Conservation (phyloP, 2,888 invertebrate genomes). For the Lobophora halterata region DNA sequence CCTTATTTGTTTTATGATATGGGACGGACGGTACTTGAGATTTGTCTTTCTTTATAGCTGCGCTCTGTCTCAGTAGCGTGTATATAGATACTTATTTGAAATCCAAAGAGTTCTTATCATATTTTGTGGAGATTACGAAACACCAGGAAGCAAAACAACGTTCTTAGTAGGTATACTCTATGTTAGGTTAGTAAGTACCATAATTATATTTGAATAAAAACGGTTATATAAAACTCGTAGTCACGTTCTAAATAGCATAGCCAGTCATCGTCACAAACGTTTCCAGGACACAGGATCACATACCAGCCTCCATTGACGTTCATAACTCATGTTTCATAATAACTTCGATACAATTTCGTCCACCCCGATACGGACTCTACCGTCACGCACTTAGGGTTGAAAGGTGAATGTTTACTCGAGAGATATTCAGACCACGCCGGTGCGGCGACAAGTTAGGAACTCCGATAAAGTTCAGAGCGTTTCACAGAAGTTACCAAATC, state of each 20-base stretch:
- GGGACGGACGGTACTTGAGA: conserved; percentile 21
- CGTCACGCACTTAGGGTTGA: conserved; percentile 21
- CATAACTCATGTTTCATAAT: conserved; percentile 29
- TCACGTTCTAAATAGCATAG: too few relatives aligned
- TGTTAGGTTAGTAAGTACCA: too few relatives aligned
- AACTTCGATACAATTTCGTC: conserved; percentile 23
- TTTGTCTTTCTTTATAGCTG: conserved; percentile 26
- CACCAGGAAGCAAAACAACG: too few relatives aligned
- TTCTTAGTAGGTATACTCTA: too few relatives aligned
- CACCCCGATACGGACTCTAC: conserved; percentile 25
- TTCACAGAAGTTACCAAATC: conserved; percentile 50
- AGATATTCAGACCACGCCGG: conserved; percentile 42
- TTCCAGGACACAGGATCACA: conserved; percentile 19
- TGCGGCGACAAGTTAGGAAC: conserved; percentile 42
- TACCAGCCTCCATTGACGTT: conserved; percentile 26
- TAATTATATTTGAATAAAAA: too few relatives aligned
- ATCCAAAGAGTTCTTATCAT: background rate
- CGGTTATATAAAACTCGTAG: too few relatives aligned
- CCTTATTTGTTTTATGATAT: conserved; percentile 33
- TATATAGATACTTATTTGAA: conserved; percentile 14
- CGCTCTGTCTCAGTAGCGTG: conserved; percentile 13
- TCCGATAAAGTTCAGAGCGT: conserved; percentile 46
- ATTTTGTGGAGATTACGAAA: background rate
- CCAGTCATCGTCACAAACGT: conserved; percentile 21
- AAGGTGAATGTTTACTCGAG: conserved; percentile 13